Evolutionary conservation across 2,797 vertebrate species (phyloP), one percentile per base, ranked within the genome.

Genomic region (Simalia tracyae): DNA sequence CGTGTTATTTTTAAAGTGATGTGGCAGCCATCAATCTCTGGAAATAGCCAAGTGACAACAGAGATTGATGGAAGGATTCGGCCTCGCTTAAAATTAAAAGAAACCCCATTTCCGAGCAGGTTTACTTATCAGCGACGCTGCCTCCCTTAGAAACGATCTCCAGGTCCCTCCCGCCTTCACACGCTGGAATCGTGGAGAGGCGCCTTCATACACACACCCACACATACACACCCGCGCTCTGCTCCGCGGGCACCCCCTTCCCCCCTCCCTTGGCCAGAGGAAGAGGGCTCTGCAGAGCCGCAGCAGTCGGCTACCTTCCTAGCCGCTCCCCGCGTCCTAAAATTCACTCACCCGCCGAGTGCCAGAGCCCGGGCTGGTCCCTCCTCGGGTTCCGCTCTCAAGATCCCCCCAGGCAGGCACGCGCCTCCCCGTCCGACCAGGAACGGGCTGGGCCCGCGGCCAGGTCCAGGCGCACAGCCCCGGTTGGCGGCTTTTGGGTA

Each of bases 231-330:
- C 26, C 1, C 2, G 28, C 85, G 5, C 46, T 84, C 84, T 31
- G 3, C 76, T 7, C 61, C 61, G 22, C 3, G 0, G 2, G n/a
- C 89, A 2, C 0, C 72, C 24, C 42, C 11, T 92, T 15, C 36
- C 36, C 28, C 63, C 63, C 84, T 86, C 72, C 36, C 24, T 24
- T 0, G 89, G 26, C 68, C 84, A 28, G 59, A 87, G 89, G 24
- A 61, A 84, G 89, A 92, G 63, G 68, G 66, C 85, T 90, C 85
- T 87, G 89, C 85, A 81, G 92, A 90, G 46, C 84, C 64, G 64
- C 84, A 90, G 88, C 72, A 3, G 46, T 2, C 90, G 24, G 12
- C 31, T 59, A 10, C 88, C 64, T 86, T 84, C 76, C 1, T 12
- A 26, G 50, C 42, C 31, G 56, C 50, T 64, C 57, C 36, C 60